phyloP scores from a whole-genome alignment of 1,140 invertebrate species.

The Pogonomyrmex californicus region DNA sequence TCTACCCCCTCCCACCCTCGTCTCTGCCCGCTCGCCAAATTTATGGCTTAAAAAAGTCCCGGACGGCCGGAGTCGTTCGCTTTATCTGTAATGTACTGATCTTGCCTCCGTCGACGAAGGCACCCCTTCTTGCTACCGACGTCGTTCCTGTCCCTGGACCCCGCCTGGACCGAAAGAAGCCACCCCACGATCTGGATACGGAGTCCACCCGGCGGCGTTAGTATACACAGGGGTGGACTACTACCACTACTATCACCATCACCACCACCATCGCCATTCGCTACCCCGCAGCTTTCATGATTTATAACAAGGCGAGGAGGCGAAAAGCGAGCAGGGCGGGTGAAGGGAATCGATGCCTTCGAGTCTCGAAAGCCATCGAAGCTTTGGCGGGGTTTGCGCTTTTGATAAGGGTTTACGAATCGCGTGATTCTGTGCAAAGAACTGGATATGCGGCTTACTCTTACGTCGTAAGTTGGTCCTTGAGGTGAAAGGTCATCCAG shows the following conservation, averaged over 20 bases:
- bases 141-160: conserved; percentile 73
- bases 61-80: conserved; percentile 82
- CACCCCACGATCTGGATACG: conserved; percentile 77
- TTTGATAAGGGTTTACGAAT: conserved; percentile 79
- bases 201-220: conserved; percentile 68
- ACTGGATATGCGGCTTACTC: conserved; percentile 63
- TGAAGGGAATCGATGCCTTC: conserved; percentile 64
- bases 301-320: conserved; percentile 79
- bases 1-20: conserved; percentile 43
- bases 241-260: conserved; percentile 4
- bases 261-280: conserved; percentile 10
- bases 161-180: conserved; percentile 71
- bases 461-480: conserved; percentile 39
- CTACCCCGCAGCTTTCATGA: conserved; percentile 79
- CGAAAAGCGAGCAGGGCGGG: conserved; percentile 55
- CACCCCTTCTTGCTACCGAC: conserved; percentile 69
- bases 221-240: conserved; percentile 76
- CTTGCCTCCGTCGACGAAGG: conserved; percentile 83
- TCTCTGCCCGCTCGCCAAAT: conserved; percentile 77
- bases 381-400: conserved; percentile 51
- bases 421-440: conserved; percentile 59
- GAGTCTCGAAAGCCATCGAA: conserved; percentile 55
- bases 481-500: background rate
- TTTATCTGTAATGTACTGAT: conserved; percentile 87
- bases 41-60: conserved; percentile 87